Evolutionary conservation across 2,113 vertebrate genomes (phyloP), one percentile per base, ranked within the genome.

Genomic region (Vimba vimba): DNA sequence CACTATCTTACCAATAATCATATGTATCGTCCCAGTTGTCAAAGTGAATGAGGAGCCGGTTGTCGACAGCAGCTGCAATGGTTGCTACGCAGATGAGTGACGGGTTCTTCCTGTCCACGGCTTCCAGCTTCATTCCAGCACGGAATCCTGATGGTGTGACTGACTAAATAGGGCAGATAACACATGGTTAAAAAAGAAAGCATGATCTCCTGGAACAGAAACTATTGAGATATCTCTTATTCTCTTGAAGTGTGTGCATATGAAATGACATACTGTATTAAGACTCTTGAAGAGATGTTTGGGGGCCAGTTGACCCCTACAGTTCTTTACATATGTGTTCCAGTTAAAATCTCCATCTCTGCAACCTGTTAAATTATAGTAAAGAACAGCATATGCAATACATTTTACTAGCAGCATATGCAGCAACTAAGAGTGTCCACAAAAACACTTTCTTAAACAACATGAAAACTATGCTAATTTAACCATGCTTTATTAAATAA

Each of bases 81-180:
- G 96, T 96, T 3, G 96, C 97, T 0, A 98, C 97, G 19, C 96
- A 96, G 86, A 97, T 94, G 87, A 96, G 90, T 0, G 94, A 95
- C 0, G 96, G 96, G 87, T 97, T 97, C 93, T 97, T 99, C 86
- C 94, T 96, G 94, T 97, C 95, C 0, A 97, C 90, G 0, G 97
- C 97, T 91, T 98, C 97, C 52, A 98, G 92, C 74, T 99, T 99
- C 97, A 97, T 97, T 36, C 97, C 96, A 27, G 96, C 87, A 88
- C 96, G 95, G 83, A 98, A 97, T 9, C 96, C 96, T 86, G 96
- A 97, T 0, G 96, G 97, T 1, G 95, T 97, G 85, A 97, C 94
- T 23, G 96, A 95, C 97, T 97, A 82, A 30, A 89, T 82, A 78
- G 25, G 25, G 2, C 21, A 36, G 82, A 60, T 6, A 73, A 11